phyloP scores from a whole-genome alignment of 2,888 invertebrate genomes.

The Epinotia bilunana region DNA sequence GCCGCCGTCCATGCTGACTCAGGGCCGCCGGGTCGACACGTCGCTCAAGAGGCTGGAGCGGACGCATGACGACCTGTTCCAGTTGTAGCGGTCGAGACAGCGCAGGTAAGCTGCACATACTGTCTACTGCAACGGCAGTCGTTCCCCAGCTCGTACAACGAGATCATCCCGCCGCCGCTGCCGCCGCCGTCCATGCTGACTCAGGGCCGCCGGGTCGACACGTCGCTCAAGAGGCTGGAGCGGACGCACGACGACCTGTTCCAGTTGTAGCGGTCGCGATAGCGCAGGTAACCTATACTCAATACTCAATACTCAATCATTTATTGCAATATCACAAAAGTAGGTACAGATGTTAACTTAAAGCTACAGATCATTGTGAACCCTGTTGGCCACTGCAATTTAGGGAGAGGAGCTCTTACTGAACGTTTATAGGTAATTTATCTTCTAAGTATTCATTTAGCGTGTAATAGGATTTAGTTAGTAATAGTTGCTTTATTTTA shows the following conservation, averaged over 20 bases:
- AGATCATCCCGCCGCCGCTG: slow-evolving; percentile 82
- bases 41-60: slow-evolving; percentile 92
- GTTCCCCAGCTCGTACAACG: slow-evolving; percentile 72
- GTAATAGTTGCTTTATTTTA: too few species aligned
- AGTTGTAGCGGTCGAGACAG: slow-evolving; percentile 89
- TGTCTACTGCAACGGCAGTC: not conserved
- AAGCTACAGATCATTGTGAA: too few species aligned
- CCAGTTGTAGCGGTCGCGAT: slow-evolving; percentile 90
- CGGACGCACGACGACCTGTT: slow-evolving; percentile 95
- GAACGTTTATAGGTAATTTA: too few species aligned
- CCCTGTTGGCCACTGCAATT: too few species aligned
- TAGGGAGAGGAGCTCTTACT: too few species aligned
- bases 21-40: slow-evolving; percentile 91
- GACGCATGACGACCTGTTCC: slow-evolving; percentile 95
- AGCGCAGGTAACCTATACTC: slow-evolving; percentile 27
- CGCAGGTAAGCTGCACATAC: slow-evolving; percentile 15
- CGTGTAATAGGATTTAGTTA: too few species aligned
- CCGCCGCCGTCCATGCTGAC: slow-evolving; percentile 89
- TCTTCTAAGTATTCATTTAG: too few species aligned
- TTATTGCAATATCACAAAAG: too few species aligned
- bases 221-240: slow-evolving; percentile 92
- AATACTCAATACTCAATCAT: too few species aligned
- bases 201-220: slow-evolving; percentile 91
- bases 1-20: slow-evolving; percentile 89
- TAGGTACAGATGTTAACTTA: too few species aligned